Evolutionary conservation across 2,888 invertebrate species (phyloP), one percentile per base, ranked within the genome.

Genomic region (Thera britannica): DNA sequence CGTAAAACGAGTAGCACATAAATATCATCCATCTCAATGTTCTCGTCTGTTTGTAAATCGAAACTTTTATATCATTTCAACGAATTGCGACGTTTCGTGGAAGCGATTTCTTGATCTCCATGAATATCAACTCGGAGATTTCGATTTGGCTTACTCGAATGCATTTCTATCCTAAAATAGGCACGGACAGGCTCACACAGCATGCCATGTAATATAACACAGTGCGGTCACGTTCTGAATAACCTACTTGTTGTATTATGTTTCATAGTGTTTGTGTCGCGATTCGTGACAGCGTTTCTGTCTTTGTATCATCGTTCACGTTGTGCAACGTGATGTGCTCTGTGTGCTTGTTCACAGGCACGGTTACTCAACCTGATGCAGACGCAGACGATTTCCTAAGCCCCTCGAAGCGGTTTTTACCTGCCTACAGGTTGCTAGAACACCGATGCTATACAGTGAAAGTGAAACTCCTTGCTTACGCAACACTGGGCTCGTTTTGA

Each of bases 221-320:
- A 75, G 81, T 79, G 80, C 80, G 82, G 90, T 90, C 89, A 89
- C 90, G 90, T 90, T 89, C 90, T 85, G 84, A 89, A 90, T 90
- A 90, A 82, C 84, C 83, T 78, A 83, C 80, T 83, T 84, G 87
- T 87, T 84, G 88, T 87, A 88, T 88, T 87, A 86, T 85, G 86
- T 89, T 89, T 87, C 89, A 83, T 77, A 82, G 82, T 79, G 79
- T 85, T 82, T 86, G 86, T 88, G 83, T 81, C 81, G 81, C 83
- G 81, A 80, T 81, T 87, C 86, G 86, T 87, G 87, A 85, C 88
- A 85, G 78, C 81, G 83, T 83, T 83, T 81, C 83, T 83, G 84
- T 80, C 76, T 78, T 79, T 82, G 85, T 83, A 84, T 83, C 87
- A 83, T 85, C 84, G 82, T 81, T 77, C 79, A 77, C 74, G 78